Conservation (phyloP, 2,797 vertebrate species). For the Lepidocolaptes lacrymiger region DNA sequence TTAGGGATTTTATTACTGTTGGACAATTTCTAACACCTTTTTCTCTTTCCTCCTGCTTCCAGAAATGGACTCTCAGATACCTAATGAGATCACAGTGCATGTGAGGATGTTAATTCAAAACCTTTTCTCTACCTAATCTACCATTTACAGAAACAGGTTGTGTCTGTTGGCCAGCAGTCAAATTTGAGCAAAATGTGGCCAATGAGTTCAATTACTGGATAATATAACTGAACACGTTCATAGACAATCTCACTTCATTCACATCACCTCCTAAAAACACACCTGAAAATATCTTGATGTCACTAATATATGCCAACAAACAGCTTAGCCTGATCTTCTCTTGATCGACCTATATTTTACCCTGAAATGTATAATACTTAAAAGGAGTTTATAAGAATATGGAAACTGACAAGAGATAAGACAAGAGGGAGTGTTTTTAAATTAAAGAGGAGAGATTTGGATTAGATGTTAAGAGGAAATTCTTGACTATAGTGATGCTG, state of each 20-base stretch:
- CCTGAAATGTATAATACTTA: background rate
- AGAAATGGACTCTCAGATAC: background rate
- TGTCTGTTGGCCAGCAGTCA: background rate
- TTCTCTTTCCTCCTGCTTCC: background rate
- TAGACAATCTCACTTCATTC: background rate
- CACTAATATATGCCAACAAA: background rate
- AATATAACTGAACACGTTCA: accelerated
- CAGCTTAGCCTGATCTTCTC: background rate
- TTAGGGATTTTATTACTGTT: background rate
- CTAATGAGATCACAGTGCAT: background rate
- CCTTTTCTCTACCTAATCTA: background rate
- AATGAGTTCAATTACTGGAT: background rate
- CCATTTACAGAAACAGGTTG: background rate
- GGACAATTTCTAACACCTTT: background rate
- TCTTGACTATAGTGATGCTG: background rate
- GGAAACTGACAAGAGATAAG: background rate
- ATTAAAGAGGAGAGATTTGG: background rate
- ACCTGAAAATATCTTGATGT: background rate
- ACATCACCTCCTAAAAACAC: background rate
- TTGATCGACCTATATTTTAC: background rate
- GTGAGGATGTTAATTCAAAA: background rate
- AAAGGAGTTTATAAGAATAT: background rate
- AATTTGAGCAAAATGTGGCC: background rate
- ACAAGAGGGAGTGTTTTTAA: background rate
- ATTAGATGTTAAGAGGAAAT: background rate